Evolutionary conservation across 2,797 vertebrate genomes (phyloP).

Genomic region (Tragopan temminckii): DNA sequence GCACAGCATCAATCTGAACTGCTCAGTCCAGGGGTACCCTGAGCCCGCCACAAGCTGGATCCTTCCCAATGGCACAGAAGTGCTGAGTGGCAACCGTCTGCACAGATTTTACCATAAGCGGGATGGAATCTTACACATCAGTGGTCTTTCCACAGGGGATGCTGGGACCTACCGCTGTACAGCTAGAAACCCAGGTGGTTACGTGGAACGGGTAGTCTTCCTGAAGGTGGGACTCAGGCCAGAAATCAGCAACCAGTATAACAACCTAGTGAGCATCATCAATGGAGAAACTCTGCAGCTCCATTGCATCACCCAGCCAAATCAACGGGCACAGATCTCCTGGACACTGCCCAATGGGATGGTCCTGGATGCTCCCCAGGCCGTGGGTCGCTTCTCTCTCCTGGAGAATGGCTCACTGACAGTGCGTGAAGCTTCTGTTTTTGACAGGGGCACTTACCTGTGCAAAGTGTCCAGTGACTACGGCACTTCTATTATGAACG

Average conservation of each 20-base stretch:
- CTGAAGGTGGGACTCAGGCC: constrained; percentile 86
- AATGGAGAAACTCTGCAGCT: constrained; percentile 89
- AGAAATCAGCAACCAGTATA: constrained; percentile 83
- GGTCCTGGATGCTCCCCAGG: constrained; percentile 85
- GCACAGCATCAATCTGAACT: constrained; percentile 88
- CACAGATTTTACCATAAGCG: constrained; percentile 85
- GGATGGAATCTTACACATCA: constrained; percentile 88
- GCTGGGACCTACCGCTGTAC: constrained; percentile 90
- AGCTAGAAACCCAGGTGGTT: constrained; percentile 82
- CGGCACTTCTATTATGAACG: constrained; percentile 83
- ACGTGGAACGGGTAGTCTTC: constrained; percentile 83
- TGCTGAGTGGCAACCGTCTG: constrained; percentile 80
- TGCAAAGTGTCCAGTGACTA: constrained; percentile 86
- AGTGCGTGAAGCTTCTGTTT: constrained; percentile 87
- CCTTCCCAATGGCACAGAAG: constrained; percentile 86
- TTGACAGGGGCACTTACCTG: constrained; percentile 90
- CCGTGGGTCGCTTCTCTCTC: constrained; percentile 86
- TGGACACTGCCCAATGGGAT: constrained; percentile 92
- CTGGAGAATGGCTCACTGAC: constrained; percentile 88
- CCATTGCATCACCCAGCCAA: constrained; percentile 82
- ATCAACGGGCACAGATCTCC: constrained; percentile 73
- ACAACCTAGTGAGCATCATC: constrained; percentile 85
- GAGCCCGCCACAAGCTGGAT: constrained; percentile 86
- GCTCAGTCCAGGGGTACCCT: constrained; percentile 83
- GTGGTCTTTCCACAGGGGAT: constrained; percentile 83